Percentiles rank a stretch among this genome's conserved stretches.
phyloP scores from a whole-genome alignment of 1,140 invertebrate genomes.

The Calosoma granatense region DNA sequence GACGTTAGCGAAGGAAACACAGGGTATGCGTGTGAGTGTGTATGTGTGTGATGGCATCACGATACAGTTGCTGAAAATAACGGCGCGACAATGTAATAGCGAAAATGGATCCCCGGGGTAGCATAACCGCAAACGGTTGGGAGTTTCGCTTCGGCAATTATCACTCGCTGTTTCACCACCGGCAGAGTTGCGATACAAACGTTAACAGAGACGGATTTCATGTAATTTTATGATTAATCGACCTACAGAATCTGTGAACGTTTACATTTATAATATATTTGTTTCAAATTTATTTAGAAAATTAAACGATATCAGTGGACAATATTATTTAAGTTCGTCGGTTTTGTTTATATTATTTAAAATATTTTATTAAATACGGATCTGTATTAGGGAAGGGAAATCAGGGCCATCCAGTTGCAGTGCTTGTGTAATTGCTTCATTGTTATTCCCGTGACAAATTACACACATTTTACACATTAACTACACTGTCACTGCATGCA shows the following conservation, averaged over 20 bases:
- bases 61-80: slow-evolving; percentile 11
- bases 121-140: slow-evolving; percentile 17
- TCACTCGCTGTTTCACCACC: slow-evolving; percentile 10
- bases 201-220: neutral
- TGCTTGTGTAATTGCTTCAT: neutral
- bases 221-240: neutral
- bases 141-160: slow-evolving; percentile 17
- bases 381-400: too few relatives aligned
- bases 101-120: slow-evolving; percentile 16
- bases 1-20: too few relatives aligned
- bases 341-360: too few relatives aligned
- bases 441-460: neutral
- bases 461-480: slow-evolving; percentile 6
- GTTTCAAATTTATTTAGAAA: too few relatives aligned
- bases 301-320: too few relatives aligned
- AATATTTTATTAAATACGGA: too few relatives aligned
- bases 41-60: neutral
- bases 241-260: too few relatives aligned
- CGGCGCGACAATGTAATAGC: slow-evolving; percentile 17
- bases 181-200: too few relatives aligned
- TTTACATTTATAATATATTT: too few relatives aligned
- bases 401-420: too few relatives aligned
- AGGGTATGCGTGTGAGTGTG: too few relatives aligned
- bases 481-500: neutral
- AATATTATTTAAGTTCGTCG: too few relatives aligned